phyloP scores from a whole-genome alignment of 2,113 vertebrate genomes.

The Malurus melanocephalus region DNA sequence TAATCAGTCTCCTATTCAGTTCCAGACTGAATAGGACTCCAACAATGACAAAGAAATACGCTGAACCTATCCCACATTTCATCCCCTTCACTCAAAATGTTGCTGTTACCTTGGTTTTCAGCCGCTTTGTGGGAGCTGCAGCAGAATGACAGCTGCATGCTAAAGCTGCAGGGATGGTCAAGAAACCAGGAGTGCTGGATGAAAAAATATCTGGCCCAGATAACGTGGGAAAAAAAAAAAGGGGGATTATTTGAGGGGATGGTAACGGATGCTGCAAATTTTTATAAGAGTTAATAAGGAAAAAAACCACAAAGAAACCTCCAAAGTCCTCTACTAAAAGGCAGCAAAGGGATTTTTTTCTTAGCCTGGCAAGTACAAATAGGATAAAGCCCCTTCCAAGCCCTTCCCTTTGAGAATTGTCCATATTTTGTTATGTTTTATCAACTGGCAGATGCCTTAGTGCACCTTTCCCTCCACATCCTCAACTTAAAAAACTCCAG shows the following conservation, averaged over 20 bases:
- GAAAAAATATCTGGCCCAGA: background rate
- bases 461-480: background rate
- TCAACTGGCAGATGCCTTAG: background rate
- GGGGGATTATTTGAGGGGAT: background rate
- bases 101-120: slow-evolving; percentile 66
- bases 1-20: slow-evolving; percentile 78
- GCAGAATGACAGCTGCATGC: slow-evolving; percentile 26
- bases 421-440: background rate
- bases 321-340: background rate
- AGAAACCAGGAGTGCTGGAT: background rate
- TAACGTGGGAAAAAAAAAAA: background rate
- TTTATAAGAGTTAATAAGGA: background rate
- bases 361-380: background rate
- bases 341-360: background rate
- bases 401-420: background rate
- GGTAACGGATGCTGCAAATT: background rate
- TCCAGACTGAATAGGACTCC: slow-evolving; percentile 70
- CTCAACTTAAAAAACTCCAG: background rate
- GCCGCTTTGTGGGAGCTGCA: slow-evolving; percentile 48
- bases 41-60: slow-evolving; percentile 75
- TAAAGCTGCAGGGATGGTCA: slow-evolving; percentile 23
- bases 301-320: fast-evolving
- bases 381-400: background rate
- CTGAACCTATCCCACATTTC: slow-evolving; percentile 63
- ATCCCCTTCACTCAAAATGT: slow-evolving; percentile 61